A percentile compares a stretch with the other conserved stretches of the same genome.
Conservation (phyloP, 2,888 invertebrate species). For the Aleiodes leptofemur region DNA sequence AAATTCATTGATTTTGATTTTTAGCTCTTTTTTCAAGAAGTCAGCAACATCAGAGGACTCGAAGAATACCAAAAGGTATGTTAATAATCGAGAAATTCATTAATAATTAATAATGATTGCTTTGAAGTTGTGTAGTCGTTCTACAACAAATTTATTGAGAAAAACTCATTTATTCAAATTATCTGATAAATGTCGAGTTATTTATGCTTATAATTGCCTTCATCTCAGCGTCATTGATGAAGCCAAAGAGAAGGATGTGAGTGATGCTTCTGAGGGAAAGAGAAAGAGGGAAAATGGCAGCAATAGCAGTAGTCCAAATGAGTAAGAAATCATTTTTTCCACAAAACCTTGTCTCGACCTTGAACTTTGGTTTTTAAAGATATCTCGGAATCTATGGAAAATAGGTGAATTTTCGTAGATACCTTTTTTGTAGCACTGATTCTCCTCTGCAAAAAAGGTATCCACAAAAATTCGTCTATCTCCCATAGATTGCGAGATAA, state of each 20-base stretch:
- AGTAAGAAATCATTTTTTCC: slow-evolving; percentile 53
- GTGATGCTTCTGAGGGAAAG: slow-evolving; percentile 54
- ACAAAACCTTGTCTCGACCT: not conserved
- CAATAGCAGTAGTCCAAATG: slow-evolving; percentile 47
- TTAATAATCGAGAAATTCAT: slow-evolving; percentile 46
- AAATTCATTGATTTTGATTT: slow-evolving; percentile 21
- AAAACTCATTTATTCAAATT: slow-evolving; percentile 36
- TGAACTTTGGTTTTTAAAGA: not conserved
- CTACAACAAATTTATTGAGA: slow-evolving; percentile 55
- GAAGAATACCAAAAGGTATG: slow-evolving; percentile 62
- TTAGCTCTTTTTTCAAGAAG: slow-evolving; percentile 75
- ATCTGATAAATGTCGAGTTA: slow-evolving; percentile 27
- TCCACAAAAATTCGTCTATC: no score
- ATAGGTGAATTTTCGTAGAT: no score
- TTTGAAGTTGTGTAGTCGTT: slow-evolving; percentile 24
- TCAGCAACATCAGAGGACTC: slow-evolving; percentile 59
- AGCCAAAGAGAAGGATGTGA: slow-evolving; percentile 43
- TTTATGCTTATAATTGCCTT: slow-evolving; percentile 58
- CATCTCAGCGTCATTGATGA: slow-evolving; percentile 48
- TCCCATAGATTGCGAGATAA: no score
- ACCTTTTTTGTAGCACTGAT: no score
- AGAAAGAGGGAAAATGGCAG: slow-evolving; percentile 60
- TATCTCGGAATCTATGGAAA: not conserved
- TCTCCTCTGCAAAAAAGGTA: no score
- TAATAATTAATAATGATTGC: slow-evolving; percentile 34